phyloP scores from a whole-genome alignment of 2,113 vertebrate genomes.

The Pangasianodon hypophthalmus region DNA sequence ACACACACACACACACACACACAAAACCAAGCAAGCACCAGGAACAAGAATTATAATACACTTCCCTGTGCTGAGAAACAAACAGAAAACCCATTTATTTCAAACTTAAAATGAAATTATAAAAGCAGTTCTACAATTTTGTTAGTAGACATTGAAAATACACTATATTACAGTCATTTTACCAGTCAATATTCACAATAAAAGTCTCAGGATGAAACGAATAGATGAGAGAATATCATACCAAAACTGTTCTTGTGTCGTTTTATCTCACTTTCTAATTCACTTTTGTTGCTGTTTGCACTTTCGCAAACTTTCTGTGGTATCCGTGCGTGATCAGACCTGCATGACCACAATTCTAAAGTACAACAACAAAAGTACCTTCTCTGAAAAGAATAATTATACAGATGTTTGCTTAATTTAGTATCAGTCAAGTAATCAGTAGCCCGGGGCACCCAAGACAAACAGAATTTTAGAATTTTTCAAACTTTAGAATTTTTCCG shows the following conservation, averaged over 20 bases:
- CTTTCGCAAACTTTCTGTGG: background rate
- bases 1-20: background rate
- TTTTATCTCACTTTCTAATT: background rate
- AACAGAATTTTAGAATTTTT: no score
- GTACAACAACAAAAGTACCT: background rate
- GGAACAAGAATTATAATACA: background rate
- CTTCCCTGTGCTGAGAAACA: background rate
- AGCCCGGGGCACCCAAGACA: background rate
- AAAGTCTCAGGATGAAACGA: background rate
- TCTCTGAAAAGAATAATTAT: background rate
- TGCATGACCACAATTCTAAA: background rate
- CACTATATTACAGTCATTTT: background rate
- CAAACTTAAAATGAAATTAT: background rate
- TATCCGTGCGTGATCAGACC: background rate
- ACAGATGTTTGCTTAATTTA: background rate
- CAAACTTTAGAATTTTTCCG: background rate
- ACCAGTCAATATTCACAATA: background rate
- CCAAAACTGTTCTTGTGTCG: background rate
- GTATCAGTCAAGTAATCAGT: no score
- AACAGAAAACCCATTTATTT: background rate
- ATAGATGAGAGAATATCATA: background rate
- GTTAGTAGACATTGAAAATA: background rate
- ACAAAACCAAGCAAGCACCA: background rate
- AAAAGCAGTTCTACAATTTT: background rate
- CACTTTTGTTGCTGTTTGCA: background rate